phyloP scores from a whole-genome alignment of 2,888 invertebrate species.

The Thereva nobilitata region DNA sequence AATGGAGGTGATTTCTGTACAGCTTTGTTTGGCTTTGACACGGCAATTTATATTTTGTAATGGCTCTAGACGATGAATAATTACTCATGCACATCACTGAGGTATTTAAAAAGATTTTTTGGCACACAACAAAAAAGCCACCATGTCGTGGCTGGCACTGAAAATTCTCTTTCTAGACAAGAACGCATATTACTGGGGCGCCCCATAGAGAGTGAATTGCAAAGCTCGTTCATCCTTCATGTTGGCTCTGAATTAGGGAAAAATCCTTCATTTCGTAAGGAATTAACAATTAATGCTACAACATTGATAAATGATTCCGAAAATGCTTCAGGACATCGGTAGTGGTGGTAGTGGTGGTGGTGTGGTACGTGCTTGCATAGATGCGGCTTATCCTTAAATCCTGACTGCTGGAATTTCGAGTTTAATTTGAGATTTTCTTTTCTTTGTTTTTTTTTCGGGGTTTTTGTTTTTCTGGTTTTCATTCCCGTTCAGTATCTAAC shows the following conservation, averaged over 20 bases:
- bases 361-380: not conserved
- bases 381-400: constrained; percentile 16
- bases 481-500: constrained; percentile 22
- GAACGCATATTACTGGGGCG: not conserved
- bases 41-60: constrained; percentile 38
- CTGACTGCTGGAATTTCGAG: constrained; percentile 36
- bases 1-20: constrained; percentile 39
- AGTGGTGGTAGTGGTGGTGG: not conserved
- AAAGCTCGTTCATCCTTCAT: not conserved
- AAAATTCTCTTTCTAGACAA: not conserved
- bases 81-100: constrained; percentile 38
- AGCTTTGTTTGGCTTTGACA: constrained; percentile 40
- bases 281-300: constrained; percentile 39
- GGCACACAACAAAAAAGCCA: constrained; percentile 4
- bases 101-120: constrained; percentile 25
- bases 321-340: constrained; percentile 19
- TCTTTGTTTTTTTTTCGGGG: not conserved
- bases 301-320: constrained; percentile 39
- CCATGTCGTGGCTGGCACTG: not conserved
- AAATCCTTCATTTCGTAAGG: constrained; percentile 20
- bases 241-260: not conserved
- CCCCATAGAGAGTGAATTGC: not conserved
- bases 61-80: constrained; percentile 35
- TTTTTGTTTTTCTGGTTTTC: constrained; percentile 24
- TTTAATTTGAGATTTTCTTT: constrained; percentile 38